A percentile compares a stretch with the other conserved stretches of the same genome.
phyloP scores from a whole-genome alignment of 2,888 invertebrate species.

The Tryphoninae sp. region DNA sequence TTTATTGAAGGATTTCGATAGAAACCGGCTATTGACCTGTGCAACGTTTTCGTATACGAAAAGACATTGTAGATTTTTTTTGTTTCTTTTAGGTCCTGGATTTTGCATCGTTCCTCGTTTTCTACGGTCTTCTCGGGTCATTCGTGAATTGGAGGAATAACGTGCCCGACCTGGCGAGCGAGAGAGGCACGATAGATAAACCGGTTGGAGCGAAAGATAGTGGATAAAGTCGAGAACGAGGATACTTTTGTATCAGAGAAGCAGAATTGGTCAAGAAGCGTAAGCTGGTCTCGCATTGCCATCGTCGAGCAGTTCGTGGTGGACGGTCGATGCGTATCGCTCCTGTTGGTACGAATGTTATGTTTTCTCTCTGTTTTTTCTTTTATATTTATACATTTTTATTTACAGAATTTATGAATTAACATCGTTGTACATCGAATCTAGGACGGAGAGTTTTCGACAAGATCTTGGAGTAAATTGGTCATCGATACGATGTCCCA shows the following conservation, averaged over 20 bases:
- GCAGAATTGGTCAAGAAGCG: slow-evolving; percentile 68
- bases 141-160: slow-evolving; percentile 46
- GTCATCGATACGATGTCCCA: slow-evolving; percentile 63
- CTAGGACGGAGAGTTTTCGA: slow-evolving; percentile 1
- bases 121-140: slow-evolving; percentile 39
- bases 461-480: slow-evolving; percentile 64
- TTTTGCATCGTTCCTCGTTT: slow-evolving; percentile 14
- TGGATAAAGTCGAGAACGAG: slow-evolving; percentile 73
- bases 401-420: slow-evolving; percentile 73
- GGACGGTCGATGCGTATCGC: slow-evolving; percentile 42
- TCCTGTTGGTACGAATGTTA: slow-evolving; percentile 22
- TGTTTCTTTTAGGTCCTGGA: neutral
- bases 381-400: slow-evolving; percentile 65
- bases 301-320: slow-evolving; percentile 25
- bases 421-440: slow-evolving; percentile 60
- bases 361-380: slow-evolving; percentile 59
- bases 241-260: slow-evolving; percentile 75
- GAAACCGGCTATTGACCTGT: neutral
- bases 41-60: neutral
- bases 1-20: neutral
- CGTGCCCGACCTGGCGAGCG: slow-evolving; percentile 25
- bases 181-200: slow-evolving; percentile 58
- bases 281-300: slow-evolving; percentile 15
- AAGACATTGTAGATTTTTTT: neutral
- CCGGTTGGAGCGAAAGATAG: slow-evolving; percentile 68